Evolutionary conservation across 1,140 invertebrate species (phyloP), one percentile per base, ranked within the genome.

Genomic region (Chironomus striatipennis): DNA sequence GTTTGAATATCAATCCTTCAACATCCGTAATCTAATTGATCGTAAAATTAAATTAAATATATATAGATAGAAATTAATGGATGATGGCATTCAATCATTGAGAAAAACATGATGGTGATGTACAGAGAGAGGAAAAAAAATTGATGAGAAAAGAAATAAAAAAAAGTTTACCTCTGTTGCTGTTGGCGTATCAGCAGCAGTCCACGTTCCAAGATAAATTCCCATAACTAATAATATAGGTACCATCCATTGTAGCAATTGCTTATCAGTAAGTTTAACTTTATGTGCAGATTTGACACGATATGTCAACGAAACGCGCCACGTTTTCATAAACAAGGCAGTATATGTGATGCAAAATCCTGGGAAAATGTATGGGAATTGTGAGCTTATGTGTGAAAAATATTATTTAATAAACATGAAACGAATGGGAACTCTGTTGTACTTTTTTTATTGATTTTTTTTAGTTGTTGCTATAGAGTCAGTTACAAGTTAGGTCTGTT

Each of bases 271-370:
- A 24, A 97, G 83, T 79, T 96, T 96, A 17, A 97, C 88, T 81
- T 96, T 95, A 77, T 96, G 94, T 0, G 94, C 93, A 24, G 93
- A 95, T 80, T 96, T 96, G 0, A 96, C 93, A n/a, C 94, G 88
- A 83, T 96, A 97, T 15, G 95, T 97, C 67, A 96, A 84, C 0
- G 94, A 97, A 42, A 97, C 95, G 78, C 93, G 88, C 93, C 94
- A 96, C 5, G 94, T 95, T 84, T 97, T 97, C 89, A 97, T 93
- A 3, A 96, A 85, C 42, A 97, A 83, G 2, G 94, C 93, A 9
- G 93, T 95, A 81, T 96, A 96, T 9, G 94, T 95, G 42, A 96
- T 88, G 78, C 92, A 94, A 80, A 97, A 97, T 7, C 95, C 47
- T 57, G n/a, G 5, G 47, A 57, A 57, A 34, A 2, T 34, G 5